Evolutionary conservation across 2,113 vertebrate genomes (phyloP), one percentile per base, ranked within the genome.

Genomic region (Neolamprologus brichardi): DNA sequence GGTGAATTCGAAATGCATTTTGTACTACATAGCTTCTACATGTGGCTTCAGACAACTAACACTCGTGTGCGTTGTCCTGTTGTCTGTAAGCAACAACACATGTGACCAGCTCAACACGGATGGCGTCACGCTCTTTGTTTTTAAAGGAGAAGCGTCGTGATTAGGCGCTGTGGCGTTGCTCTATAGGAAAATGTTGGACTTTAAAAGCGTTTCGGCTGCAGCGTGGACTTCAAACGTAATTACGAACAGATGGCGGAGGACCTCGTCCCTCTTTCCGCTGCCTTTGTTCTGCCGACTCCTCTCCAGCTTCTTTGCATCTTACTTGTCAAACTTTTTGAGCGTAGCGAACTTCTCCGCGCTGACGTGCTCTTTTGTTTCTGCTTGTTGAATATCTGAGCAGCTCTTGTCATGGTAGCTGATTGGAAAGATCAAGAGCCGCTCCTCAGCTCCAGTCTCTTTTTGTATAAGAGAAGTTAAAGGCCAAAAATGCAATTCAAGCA

Each of bases 401-500:
- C 90, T 90, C 93, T 92, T 90, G 93, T 93, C 93, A 46, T 86
- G 84, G 80, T 10, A 60, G 85, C 87, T 94, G 94, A 95, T 95
- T 93, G 92, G 89, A 77, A 93, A 91, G 94, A 95, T 96, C 95
- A 95, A 95, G 92, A 91, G 87, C 67, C 3, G 79, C 87, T 81
- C 89, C 82, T 89, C 86, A 86, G 10, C 93, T 87, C 12, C 84
- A 88, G 75, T 87, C 81, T 91, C 39, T 90, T 92, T 67, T 90
- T 91, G 86, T 86, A 46, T 52, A 84, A 82, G 77, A 93, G 81
- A 81, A 87, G 92, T 93, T 92, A 88, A 92, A 92, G 89, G 84
- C 87, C 87, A 91, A 88, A 94, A 95, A 87, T 93, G 94, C 94
- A 87, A 94, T 90, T 92, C 90, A 84, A 92, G 94, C 95, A 95